Evolutionary conservation across 2,797 vertebrate genomes (phyloP).

Genomic region (Oreonectes daqikongensis): DNA sequence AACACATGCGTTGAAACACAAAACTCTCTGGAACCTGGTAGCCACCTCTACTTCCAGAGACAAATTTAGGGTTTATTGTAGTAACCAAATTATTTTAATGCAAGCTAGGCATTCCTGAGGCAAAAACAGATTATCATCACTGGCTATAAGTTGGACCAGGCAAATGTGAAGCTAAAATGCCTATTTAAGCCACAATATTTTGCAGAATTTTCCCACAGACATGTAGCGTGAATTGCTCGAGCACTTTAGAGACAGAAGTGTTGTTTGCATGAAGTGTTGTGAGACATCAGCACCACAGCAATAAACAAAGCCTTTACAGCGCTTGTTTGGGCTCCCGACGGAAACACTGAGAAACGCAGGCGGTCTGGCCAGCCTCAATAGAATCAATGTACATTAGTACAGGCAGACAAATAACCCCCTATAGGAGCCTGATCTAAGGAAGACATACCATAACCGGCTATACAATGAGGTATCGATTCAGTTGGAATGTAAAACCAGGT

Average conservation of each 20-base stretch:
- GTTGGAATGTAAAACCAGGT: neutral
- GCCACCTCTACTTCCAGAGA: constrained; percentile 61
- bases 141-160: neutral
- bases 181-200: constrained; percentile 4
- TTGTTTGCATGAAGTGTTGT: constrained; percentile 17
- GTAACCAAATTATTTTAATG: constrained; percentile 54
- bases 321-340: neutral
- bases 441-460: constrained; percentile 8
- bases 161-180: neutral
- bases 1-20: constrained; percentile 46
- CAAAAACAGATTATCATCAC: constrained; percentile 8
- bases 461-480: constrained; percentile 24
- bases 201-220: neutral
- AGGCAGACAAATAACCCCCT: constrained; percentile 5
- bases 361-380: constrained; percentile 17
- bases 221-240: neutral
- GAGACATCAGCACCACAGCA: constrained; percentile 18
- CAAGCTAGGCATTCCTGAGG: constrained; percentile 34
- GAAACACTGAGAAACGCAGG: constrained; percentile 30
- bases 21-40: constrained; percentile 56
- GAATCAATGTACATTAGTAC: constrained; percentile 31
- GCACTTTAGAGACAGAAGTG: constrained; percentile 17
- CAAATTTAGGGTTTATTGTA: constrained; percentile 32
- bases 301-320: constrained; percentile 29
- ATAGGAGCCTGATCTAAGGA: constrained; percentile 19